Conservation (phyloP, 2,797 vertebrate genomes). For the Chaetophractus vellerosus region DNA sequence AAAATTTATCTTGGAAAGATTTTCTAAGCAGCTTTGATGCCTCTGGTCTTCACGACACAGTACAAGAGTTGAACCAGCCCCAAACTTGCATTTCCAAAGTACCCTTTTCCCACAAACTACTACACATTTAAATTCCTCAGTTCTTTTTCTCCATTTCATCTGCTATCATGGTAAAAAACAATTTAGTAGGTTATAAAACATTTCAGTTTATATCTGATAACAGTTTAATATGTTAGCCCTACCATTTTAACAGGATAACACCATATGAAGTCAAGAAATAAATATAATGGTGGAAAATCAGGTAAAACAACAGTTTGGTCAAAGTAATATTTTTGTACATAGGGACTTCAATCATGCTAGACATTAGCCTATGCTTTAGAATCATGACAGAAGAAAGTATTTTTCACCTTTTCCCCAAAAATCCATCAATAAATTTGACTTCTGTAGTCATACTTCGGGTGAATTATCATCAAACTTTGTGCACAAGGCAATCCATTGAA, state of each 20-base stretch:
- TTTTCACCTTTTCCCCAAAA: not conserved
- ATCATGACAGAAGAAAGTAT: not conserved
- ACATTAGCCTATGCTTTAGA: not conserved
- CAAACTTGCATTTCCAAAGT: not conserved
- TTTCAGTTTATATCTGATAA: constrained; percentile 16
- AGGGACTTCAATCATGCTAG: not conserved
- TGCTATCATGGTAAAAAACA: not conserved
- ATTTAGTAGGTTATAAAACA: not conserved
- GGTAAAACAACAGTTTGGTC: not conserved
- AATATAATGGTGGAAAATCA: not conserved
- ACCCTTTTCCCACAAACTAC: not conserved
- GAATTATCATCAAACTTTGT: not conserved
- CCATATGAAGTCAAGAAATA: not conserved
- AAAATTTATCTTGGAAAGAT: not conserved
- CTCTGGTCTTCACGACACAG: not conserved
- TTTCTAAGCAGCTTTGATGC: not conserved
- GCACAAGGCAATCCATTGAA: not conserved
- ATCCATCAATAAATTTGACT: constrained; percentile 2
- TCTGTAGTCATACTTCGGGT: not conserved
- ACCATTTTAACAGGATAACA: not conserved
- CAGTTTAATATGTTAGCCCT: not conserved
- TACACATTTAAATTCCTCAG: not conserved
- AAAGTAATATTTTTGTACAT: constrained; percentile 15
- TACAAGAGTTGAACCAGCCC: not conserved
- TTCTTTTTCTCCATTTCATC: not conserved